A percentile compares a stretch with the other conserved stretches of the same genome.
These are phyloP conservation scores for Paralichthys olivaceus DNA, from an alignment of 2,113 vertebrate genomes.

Conservation along the genomic window DNA sequence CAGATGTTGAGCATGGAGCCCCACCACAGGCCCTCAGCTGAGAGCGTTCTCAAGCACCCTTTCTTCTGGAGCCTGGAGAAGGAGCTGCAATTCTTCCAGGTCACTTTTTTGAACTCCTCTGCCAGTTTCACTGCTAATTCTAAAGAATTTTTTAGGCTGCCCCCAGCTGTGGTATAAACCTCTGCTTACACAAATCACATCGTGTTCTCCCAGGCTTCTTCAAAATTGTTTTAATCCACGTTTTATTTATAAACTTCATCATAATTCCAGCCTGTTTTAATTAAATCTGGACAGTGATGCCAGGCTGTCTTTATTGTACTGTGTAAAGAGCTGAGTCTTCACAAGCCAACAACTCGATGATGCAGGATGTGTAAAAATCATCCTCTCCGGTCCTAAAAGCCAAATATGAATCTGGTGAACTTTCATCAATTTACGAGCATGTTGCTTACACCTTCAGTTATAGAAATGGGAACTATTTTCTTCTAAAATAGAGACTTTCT, in stretches of 20 bases:
- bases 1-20: slow-evolving; percentile 94
- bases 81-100: slow-evolving; percentile 99
- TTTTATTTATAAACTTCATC: not conserved
- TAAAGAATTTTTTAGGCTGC: not conserved
- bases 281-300: not conserved
- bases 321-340: not conserved
- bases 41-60: slow-evolving; percentile 92
- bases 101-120: not conserved
- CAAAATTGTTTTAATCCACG: not conserved
- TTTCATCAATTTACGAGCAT: too few species aligned
- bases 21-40: slow-evolving; percentile 89
- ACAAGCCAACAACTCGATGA: not conserved
- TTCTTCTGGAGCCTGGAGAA: slow-evolving; percentile 98
- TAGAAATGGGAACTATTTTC: too few species aligned
- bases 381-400: not conserved
- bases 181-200: not conserved
- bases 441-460: not conserved
- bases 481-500: too few species aligned
- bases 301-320: not conserved
- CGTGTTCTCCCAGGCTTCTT: not conserved
- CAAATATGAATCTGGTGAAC: not conserved
- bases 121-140: not conserved
- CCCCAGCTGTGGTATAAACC: not conserved
- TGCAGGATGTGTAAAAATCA: not conserved
- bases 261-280: not conserved